Evolutionary conservation across 2,113 vertebrate genomes (phyloP).

Genomic region (Pipra filicauda): DNA sequence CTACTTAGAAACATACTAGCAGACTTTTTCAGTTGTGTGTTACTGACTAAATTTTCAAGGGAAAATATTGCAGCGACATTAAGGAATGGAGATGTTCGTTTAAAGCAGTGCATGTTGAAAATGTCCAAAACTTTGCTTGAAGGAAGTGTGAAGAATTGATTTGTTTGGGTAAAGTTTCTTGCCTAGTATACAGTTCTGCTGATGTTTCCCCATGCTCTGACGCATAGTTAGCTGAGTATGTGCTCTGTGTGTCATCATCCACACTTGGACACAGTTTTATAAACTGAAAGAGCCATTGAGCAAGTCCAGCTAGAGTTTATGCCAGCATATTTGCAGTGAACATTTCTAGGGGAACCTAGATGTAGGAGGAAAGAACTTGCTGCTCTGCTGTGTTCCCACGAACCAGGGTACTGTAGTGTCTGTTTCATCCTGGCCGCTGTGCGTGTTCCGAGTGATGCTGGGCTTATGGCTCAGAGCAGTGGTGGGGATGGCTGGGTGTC

Average conservation of each 20-base stretch:
- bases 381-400: fast-evolving
- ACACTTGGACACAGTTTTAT: not conserved
- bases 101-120: not conserved
- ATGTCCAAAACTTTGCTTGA: not conserved
- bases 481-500: fast-evolving
- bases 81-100: not conserved
- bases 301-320: not conserved
- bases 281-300: fast-evolving
- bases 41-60: not conserved
- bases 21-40: not conserved
- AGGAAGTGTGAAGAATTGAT: not conserved
- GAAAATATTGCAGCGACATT: not conserved
- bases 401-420: not conserved
- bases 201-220: not conserved
- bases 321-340: not conserved
- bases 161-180: not conserved
- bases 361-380: not conserved
- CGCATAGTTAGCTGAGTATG: fast-evolving
- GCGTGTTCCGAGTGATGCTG: not conserved
- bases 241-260: fast-evolving
- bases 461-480: not conserved
- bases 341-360: not conserved
- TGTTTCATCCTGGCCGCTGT: not conserved
- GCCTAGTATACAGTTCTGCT: not conserved
- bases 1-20: not conserved